phyloP scores from a whole-genome alignment of 2,113 vertebrate species.

The Eublepharis macularius region DNA sequence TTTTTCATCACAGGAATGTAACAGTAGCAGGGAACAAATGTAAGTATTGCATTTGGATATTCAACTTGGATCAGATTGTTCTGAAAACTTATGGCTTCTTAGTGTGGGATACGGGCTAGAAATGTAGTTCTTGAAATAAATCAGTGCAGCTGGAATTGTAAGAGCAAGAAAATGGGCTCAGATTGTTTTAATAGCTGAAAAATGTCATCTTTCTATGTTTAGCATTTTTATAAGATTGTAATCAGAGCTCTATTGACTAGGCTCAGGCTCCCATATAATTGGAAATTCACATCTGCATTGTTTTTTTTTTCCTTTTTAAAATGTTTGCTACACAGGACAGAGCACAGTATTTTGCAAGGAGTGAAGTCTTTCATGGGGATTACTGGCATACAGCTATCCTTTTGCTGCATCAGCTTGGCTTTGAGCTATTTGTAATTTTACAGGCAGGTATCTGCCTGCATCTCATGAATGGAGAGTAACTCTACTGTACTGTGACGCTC shows the following conservation, averaged over 20 bases:
- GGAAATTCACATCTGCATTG: slow-evolving; percentile 44
- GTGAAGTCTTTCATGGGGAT: slow-evolving; percentile 42
- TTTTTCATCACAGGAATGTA: slow-evolving; percentile 43
- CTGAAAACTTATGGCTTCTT: slow-evolving; percentile 67
- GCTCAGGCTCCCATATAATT: slow-evolving; percentile 38
- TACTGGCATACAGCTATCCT: slow-evolving; percentile 43
- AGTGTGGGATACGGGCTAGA: slow-evolving; percentile 42
- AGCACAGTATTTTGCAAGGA: slow-evolving; percentile 50
- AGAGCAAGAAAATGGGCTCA: slow-evolving; percentile 8
- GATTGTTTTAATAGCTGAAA: slow-evolving; percentile 15
- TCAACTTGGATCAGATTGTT: slow-evolving; percentile 61
- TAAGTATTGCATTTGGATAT: slow-evolving; percentile 71
- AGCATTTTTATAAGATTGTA: not conserved
- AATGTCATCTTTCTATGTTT: slow-evolving; percentile 14
- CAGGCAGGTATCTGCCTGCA: slow-evolving; percentile 33
- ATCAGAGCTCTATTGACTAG: slow-evolving; percentile 36
- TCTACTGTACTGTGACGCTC: slow-evolving; percentile 41
- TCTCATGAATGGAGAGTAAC: slow-evolving; percentile 57
- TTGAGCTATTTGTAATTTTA: slow-evolving; percentile 64
- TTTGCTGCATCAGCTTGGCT: slow-evolving; percentile 46
- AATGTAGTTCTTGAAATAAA: slow-evolving; percentile 32
- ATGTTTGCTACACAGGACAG: not conserved
- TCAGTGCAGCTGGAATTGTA: not conserved
- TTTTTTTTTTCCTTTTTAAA: slow-evolving; percentile 41
- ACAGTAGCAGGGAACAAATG: slow-evolving; percentile 68